Evolutionary conservation across 2,888 invertebrate species (phyloP), one percentile per base, ranked within the genome.

Genomic region (Archaeoteleia sp.): DNA sequence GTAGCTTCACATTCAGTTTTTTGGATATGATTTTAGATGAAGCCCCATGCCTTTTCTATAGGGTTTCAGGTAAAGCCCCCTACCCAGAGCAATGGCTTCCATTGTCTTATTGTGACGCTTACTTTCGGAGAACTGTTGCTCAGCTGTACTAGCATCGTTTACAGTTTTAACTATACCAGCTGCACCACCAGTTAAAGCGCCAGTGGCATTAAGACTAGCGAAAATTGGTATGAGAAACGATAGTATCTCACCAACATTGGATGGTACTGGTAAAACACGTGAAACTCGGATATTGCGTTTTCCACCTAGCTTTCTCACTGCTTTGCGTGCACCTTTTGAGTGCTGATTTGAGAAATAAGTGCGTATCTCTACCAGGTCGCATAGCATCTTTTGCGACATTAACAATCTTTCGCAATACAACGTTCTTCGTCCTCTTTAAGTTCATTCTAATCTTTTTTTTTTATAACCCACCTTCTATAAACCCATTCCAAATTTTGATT

Each of bases 101-200:
- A 78, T 79, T n/a, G 61, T 63, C 46, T 66, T 35, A 53, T 80
- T 78, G 62, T 80, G 78, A 17, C 77, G 46, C 63, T 74, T 46
- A 5, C 46, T 46, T 54, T 80, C 78, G 6, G 66, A 49, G 14
- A 78, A 58, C 30, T 69, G 35, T 13, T 54, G 39, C 49, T 74
- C 55, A 1, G 73, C 74, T 40, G 49, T 55, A 61, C 78, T 80
- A 1, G n/a, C n/a, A n/a, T n/a, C n/a, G n/a, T n/a, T n/a, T n/a
- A n/a, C n/a, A n/a, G n/a, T n/a, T n/a, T n/a, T n/a, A n/a, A n/a
- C n/a, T n/a, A n/a, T n/a, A n/a, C n/a, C n/a, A n/a, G n/a, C n/a
- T n/a, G n/a, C n/a, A 17, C 82, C 82, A 20, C 83, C 82, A n/a
- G 77, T 74, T 60, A 84, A 68, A 27, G 78, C 72, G 1, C 83